These are phyloP conservation scores for Barnardius zonarius DNA, from an alignment of 2,113 vertebrate species.

Conservation along the genomic window DNA sequence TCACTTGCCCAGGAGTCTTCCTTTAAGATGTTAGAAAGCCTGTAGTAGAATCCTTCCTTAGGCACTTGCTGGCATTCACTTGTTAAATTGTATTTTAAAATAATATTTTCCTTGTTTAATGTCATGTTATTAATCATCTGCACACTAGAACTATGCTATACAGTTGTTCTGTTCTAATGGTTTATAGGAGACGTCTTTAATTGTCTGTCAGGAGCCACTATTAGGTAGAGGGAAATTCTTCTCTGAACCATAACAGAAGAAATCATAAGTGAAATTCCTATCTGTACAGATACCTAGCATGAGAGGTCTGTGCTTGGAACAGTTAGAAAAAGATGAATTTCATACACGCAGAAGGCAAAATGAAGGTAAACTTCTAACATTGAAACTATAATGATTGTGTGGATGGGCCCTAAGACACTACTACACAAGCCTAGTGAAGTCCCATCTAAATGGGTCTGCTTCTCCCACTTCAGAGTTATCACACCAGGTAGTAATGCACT, in stretches of 20 bases:
- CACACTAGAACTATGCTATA: background rate
- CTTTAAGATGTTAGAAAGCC: background rate
- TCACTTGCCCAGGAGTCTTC: constrained; percentile 18
- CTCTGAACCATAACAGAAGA: background rate
- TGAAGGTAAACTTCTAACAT: background rate
- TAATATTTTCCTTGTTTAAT: background rate
- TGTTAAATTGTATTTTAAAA: background rate
- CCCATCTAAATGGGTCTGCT: background rate
- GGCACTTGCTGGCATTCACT: background rate
- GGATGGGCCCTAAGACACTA: background rate
- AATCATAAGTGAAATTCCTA: background rate
- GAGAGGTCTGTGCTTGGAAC: background rate
- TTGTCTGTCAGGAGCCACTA: background rate
- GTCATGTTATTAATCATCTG: background rate
- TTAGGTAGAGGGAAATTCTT: background rate
- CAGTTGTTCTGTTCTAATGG: background rate
- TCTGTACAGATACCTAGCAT: background rate
- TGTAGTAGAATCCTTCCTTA: background rate
- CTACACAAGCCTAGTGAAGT: background rate
- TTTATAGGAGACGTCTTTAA: background rate
- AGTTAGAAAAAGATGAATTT: background rate
- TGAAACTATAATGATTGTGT: background rate
- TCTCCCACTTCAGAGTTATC: background rate
- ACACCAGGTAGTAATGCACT: background rate
- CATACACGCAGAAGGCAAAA: background rate